These are phyloP conservation scores for Dipodomys merriami DNA, from an alignment of 2,113 vertebrate genomes.

Conservation along the genomic window DNA sequence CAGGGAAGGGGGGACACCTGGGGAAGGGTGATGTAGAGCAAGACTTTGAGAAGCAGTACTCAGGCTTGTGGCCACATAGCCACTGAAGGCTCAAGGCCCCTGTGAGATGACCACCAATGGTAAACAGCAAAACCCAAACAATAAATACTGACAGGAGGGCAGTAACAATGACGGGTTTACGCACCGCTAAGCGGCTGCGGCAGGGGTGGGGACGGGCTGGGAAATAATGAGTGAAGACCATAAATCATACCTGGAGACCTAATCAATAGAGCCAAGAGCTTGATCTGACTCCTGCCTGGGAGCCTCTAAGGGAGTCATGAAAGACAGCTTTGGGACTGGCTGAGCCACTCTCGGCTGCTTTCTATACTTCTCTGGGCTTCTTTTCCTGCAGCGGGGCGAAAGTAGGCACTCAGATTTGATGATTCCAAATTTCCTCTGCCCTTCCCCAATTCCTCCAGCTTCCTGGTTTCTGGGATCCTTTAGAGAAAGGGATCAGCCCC, in stretches of 20 bases:
- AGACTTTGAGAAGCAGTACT: background rate
- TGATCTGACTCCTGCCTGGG: background rate
- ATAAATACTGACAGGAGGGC: background rate
- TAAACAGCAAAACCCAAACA: constrained; percentile 11
- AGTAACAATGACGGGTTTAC: background rate
- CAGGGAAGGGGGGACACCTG: background rate
- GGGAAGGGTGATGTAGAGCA: background rate
- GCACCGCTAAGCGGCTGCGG: background rate
- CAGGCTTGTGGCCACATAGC: accelerated
- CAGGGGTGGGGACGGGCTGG: background rate
- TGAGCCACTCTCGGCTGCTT: background rate
- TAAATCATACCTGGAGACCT: background rate
- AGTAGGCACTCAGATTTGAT: background rate
- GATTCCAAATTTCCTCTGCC: background rate
- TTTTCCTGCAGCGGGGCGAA: background rate
- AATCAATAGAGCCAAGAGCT: background rate
- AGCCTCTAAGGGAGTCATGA: no score
- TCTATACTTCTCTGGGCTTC: background rate
- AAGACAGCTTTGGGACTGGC: background rate
- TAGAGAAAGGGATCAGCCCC: background rate
- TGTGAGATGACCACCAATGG: background rate
- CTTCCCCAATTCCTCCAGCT: background rate
- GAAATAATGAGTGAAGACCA: background rate
- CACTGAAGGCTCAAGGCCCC: background rate
- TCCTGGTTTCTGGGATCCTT: background rate